phyloP scores from a whole-genome alignment of 2,797 vertebrate species.

The Enteromius radiatus region DNA sequence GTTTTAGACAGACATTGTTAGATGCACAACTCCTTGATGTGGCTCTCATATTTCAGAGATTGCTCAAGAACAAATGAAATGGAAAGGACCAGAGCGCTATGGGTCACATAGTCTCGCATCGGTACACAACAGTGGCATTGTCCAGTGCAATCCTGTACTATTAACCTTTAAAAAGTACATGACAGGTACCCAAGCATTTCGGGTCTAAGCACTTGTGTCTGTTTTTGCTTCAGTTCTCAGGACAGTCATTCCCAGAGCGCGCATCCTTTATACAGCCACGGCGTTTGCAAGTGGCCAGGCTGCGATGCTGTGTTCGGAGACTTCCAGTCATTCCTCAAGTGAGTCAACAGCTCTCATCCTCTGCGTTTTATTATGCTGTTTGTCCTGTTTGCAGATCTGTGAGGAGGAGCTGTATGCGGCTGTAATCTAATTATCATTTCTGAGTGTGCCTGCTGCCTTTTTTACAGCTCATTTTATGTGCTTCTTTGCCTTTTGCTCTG shows the following conservation, averaged over 20 bases:
- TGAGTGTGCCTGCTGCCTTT: not conserved
- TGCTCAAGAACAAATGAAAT: not conserved
- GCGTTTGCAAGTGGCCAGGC: conserved; percentile 98
- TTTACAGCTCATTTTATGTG: conserved; percentile 5
- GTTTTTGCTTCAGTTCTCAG: conserved; percentile 77
- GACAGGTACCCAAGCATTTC: not conserved
- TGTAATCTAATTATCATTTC: conserved; percentile 15
- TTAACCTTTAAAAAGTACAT: not conserved
- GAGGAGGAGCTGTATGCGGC: not conserved
- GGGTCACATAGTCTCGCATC: not conserved
- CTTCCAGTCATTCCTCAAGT: conserved; percentile 97
- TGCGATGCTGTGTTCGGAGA: conserved; percentile 96
- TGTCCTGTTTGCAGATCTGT: conserved; percentile 20
- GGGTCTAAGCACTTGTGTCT: not conserved
- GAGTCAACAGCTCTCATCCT: conserved; percentile 71
- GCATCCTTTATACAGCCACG: conserved; percentile 94
- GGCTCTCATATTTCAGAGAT: not conserved
- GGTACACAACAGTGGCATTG: not conserved
- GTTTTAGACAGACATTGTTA: not conserved
- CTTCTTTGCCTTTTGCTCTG: not conserved
- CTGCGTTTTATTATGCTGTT: not conserved
- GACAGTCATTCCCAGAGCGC: conserved; percentile 87
- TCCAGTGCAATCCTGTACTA: not conserved
- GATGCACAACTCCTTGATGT: not conserved
- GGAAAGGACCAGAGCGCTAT: not conserved